Conservation (phyloP, 1,140 invertebrate species). For the Telenomus remus region DNA sequence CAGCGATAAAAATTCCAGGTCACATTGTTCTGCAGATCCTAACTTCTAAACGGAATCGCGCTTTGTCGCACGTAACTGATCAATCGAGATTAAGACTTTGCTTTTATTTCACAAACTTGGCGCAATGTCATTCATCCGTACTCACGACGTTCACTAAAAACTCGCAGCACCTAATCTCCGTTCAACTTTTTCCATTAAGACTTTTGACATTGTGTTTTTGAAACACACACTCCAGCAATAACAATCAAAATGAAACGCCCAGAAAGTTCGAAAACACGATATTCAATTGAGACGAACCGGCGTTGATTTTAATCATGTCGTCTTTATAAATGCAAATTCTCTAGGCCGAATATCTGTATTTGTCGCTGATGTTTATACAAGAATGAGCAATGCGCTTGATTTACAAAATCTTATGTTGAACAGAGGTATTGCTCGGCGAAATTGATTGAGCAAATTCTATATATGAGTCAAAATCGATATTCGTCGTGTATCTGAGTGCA, state of each 20-base stretch:
- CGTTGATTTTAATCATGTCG: no score
- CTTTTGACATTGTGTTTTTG: conserved; percentile 1
- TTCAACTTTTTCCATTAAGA: conserved; percentile 51
- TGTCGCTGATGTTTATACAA: no score
- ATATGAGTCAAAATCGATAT: conserved; percentile 35
- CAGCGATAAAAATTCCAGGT: conserved; percentile 33
- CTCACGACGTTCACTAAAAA: conserved; percentile 25
- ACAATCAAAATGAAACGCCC: no score
- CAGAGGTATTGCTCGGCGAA: conserved; percentile 27
- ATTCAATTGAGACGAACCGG: no score
- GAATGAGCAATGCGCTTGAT: no score
- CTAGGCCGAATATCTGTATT: no score
- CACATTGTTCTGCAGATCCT: conserved; percentile 22
- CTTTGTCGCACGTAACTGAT: conserved; percentile 16
- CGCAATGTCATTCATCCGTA: conserved; percentile 30
- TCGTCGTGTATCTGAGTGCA: conserved; percentile 20
- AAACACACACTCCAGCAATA: no score
- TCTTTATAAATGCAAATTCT: no score
- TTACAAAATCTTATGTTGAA: conserved; percentile 12
- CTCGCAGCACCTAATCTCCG: conserved; percentile 26
- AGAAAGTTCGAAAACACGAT: no score
- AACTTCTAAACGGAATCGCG: neutral
- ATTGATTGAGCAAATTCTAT: conserved; percentile 45
- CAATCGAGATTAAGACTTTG: conserved; percentile 37
- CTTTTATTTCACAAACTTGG: conserved; percentile 23